Evolutionary conservation across 2,113 vertebrate genomes (phyloP).

Genomic region (Opisthocomus hoazin): DNA sequence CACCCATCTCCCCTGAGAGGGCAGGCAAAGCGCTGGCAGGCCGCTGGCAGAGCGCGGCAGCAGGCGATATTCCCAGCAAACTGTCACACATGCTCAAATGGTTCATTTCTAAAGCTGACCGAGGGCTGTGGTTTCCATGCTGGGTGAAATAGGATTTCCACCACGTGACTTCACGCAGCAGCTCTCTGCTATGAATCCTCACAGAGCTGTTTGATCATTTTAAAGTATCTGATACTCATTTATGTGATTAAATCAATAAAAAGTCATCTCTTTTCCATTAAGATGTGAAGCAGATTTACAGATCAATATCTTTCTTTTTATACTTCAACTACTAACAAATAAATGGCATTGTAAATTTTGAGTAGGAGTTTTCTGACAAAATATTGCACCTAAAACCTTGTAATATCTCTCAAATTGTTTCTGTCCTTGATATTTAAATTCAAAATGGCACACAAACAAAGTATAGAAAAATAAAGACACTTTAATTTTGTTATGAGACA

Average conservation of each 20-base stretch:
- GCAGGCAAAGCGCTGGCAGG: not conserved
- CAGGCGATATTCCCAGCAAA: conserved; percentile 39
- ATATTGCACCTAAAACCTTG: not conserved
- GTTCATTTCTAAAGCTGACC: conserved; percentile 13
- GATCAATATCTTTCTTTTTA: conserved; percentile 1
- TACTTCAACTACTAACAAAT: not conserved
- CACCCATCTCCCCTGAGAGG: not conserved
- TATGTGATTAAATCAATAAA: conserved; percentile 23
- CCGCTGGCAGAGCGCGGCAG: not conserved
- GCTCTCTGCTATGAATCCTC: not conserved
- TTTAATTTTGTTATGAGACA: not conserved
- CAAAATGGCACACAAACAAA: not conserved
- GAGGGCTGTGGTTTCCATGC: not conserved
- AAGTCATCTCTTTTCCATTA: conserved; percentile 24
- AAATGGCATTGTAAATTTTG: conserved; percentile 18
- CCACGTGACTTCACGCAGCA: not conserved
- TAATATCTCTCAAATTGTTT: not conserved
- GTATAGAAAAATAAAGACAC: not conserved
- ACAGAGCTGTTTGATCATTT: not conserved
- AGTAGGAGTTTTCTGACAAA: not conserved
- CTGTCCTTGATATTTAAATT: not conserved
- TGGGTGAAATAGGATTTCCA: not conserved
- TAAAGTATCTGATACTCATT: conserved; percentile 17
- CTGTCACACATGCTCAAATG: conserved; percentile 14
- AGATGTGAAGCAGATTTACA: conserved; percentile 8